These are phyloP conservation scores for Denticeps clupeoides DNA, from an alignment of 2,797 vertebrate species.

Conservation along the genomic window DNA sequence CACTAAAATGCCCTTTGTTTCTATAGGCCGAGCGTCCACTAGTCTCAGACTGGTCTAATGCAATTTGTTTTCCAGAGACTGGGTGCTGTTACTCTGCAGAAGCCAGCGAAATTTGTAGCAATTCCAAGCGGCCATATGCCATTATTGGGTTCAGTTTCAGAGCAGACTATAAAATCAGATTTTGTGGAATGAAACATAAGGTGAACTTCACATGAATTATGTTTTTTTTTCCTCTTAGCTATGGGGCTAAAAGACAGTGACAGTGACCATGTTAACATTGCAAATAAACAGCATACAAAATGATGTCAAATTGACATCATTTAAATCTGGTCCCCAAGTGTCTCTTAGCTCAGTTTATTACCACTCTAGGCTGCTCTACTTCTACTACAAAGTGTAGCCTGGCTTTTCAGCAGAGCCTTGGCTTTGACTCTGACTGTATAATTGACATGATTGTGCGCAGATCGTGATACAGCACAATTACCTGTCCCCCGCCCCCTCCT, in stretches of 20 bases:
- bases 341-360: neutral
- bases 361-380: neutral
- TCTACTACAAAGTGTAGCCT: conserved; percentile 7
- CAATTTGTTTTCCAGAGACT: conserved; percentile 34
- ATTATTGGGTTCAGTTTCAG: conserved; percentile 16
- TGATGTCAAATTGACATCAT: no score
- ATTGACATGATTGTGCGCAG: conserved; percentile 21
- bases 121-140: conserved; percentile 31
- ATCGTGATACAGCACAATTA: conserved; percentile 21
- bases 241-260: no score
- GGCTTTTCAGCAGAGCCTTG: conserved; percentile 14
- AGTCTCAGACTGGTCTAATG: conserved; percentile 23
- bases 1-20: conserved; percentile 39
- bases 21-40: conserved; percentile 28
- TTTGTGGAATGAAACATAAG: conserved; percentile 1
- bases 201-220: neutral
- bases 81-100: conserved; percentile 32
- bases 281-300: no score
- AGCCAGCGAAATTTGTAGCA: conserved; percentile 23
- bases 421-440: conserved; percentile 17
- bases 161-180: conserved; percentile 18
- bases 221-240: neutral
- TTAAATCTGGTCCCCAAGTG: neutral
- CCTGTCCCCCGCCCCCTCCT: conserved; percentile 14
- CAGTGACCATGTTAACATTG: no score